A percentile compares a stretch with the other conserved stretches of the same genome.
phyloP scores from a whole-genome alignment of 1,140 invertebrate species.

The Metaphire vulgaris region DNA sequence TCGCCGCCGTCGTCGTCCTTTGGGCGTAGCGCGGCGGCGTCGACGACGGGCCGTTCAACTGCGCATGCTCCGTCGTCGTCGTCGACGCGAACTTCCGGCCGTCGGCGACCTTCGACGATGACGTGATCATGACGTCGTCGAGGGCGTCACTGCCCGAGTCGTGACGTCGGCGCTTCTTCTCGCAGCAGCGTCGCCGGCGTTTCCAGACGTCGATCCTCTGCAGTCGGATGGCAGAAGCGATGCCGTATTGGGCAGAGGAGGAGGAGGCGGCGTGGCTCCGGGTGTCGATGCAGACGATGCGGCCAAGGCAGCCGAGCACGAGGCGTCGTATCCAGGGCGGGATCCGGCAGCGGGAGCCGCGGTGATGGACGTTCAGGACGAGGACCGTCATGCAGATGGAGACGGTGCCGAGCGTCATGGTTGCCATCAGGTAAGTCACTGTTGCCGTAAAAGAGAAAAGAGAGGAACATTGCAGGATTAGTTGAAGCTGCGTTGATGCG shows the following conservation, averaged over 20 bases:
- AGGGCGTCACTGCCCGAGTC: background rate
- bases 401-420: constrained; percentile 99
- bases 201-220: background rate
- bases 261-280: background rate
- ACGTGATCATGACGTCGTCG: background rate
- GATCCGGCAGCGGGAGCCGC: constrained; percentile 95
- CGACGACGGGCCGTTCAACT: too few relatives aligned
- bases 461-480: too few relatives aligned
- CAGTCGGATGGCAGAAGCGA: background rate
- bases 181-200: background rate
- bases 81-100: too few relatives aligned
- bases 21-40: background rate
- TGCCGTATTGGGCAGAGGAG: background rate
- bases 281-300: constrained; percentile 9
- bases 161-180: background rate
- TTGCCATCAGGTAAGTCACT: constrained; percentile 55
- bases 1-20: background rate
- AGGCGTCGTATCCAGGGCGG: constrained; percentile 66
- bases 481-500: too few relatives aligned
- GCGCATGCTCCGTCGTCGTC: too few relatives aligned
- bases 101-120: background rate
- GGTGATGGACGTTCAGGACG: constrained; percentile 98
- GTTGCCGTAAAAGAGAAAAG: too few relatives aligned
- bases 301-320: background rate
- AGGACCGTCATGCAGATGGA: constrained; percentile 97